phyloP scores from a whole-genome alignment of 2,113 vertebrate species.

The Channa argus region DNA sequence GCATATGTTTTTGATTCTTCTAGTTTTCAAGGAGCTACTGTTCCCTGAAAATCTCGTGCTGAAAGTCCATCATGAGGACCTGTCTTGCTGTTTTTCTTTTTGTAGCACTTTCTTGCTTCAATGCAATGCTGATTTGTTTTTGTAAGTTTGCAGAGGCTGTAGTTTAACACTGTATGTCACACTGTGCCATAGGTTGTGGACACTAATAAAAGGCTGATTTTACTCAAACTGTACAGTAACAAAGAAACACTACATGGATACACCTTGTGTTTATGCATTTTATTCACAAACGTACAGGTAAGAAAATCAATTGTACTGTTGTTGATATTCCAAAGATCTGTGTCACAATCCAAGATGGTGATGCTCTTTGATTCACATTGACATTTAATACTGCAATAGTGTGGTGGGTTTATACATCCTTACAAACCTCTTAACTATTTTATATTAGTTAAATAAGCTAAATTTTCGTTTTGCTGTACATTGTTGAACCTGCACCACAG shows the following conservation, averaged over 20 bases:
- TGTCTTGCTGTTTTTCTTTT: conserved; percentile 27
- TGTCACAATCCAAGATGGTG: conserved; percentile 54
- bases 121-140: neutral
- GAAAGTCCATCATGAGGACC: conserved; percentile 13
- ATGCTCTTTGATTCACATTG: conserved; percentile 7
- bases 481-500: conserved; percentile 51
- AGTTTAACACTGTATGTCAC: conserved; percentile 24
- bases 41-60: conserved; percentile 58
- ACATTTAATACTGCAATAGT: conserved; percentile 1
- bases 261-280: neutral
- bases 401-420: conserved; percentile 26
- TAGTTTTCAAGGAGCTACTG: conserved; percentile 26
- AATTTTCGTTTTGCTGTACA: conserved; percentile 36
- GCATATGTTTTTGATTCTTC: neutral
- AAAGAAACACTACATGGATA: neutral
- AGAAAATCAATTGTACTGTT: conserved; percentile 14
- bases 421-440: neutral
- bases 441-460: neutral
- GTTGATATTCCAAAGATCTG: neutral
- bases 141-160: conserved; percentile 24
- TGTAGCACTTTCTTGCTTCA: conserved; percentile 34
- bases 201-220: neutral
- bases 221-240: neutral
- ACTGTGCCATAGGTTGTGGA: conserved; percentile 11
- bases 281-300: neutral